Percentiles rank a stretch among this genome's conserved stretches.
These are phyloP conservation scores for Desmophyllum pertusum DNA, from an alignment of 92 coral and sea anemone species.

Conservation along the genomic window DNA sequence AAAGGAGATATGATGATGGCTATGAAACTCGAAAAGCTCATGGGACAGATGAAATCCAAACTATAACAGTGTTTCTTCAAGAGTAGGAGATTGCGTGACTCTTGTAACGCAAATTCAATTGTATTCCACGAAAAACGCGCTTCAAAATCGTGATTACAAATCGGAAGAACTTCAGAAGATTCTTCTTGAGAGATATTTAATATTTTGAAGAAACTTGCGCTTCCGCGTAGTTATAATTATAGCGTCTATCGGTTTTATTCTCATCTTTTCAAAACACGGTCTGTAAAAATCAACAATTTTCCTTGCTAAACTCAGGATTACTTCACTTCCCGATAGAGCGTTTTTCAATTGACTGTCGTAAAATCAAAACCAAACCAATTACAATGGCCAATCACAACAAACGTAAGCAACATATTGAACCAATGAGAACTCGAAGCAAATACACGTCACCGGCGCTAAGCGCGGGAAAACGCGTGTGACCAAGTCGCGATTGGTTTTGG, in stretches of 20 bases:
- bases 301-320: neutral
- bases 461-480: too few relatives aligned
- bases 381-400: too few relatives aligned
- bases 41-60: constrained; percentile 85
- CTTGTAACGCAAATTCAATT: neutral
- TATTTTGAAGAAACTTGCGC: neutral
- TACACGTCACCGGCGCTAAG: too few relatives aligned
- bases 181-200: neutral
- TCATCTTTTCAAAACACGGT: neutral
- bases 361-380: too few relatives aligned
- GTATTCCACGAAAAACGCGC: too few relatives aligned
- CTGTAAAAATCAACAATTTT: neutral
- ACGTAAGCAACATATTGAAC: too few relatives aligned
- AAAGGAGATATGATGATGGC: constrained; percentile 96
- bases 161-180: neutral
- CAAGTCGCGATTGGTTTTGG: too few relatives aligned
- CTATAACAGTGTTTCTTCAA: constrained; percentile 41
- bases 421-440: too few relatives aligned
- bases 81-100: neutral
- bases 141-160: neutral
- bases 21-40: constrained; percentile 89
- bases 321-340: too few relatives aligned
- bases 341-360: too few relatives aligned
- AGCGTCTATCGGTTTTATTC: neutral
- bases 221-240: too few relatives aligned